phyloP scores from a whole-genome alignment of 1,140 invertebrate species.

The Drosophila oshimai region DNA sequence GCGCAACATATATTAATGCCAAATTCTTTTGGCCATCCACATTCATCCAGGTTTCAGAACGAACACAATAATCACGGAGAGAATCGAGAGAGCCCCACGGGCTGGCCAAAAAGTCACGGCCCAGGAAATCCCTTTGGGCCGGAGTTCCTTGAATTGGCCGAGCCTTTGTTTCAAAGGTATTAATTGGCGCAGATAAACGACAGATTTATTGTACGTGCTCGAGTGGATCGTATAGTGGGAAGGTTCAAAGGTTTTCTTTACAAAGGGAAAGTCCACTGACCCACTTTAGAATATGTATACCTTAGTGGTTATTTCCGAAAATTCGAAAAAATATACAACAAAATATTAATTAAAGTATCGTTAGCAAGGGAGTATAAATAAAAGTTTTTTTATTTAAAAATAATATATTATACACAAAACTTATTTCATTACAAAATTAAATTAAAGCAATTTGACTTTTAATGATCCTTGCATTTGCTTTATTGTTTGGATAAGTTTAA shows the following conservation, averaged over 20 bases:
- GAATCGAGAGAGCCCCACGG: constrained; percentile 13
- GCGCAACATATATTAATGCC: constrained; percentile 40
- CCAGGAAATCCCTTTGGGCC: constrained; percentile 31
- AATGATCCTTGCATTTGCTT: constrained; percentile 4
- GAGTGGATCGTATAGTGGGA: neutral
- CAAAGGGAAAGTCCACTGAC: neutral
- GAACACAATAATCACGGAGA: constrained; percentile 19
- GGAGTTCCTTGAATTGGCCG: neutral
- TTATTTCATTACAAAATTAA: neutral
- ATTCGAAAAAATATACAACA: too few species aligned
- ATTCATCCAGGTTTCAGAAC: too few species aligned
- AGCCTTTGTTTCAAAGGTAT: constrained; percentile 19
- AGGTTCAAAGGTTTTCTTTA: neutral
- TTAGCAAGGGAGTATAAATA: too few species aligned
- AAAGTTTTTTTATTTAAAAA: neutral
- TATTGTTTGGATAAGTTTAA: constrained; percentile 16
- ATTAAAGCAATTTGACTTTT: too few species aligned
- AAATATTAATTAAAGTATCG: too few species aligned
- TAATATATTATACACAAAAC: neutral
- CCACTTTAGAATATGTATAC: too few species aligned
- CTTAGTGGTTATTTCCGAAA: too few species aligned
- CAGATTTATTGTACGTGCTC: constrained; percentile 50
- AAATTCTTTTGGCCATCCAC: constrained; percentile 25
- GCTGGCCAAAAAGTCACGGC: constrained; percentile 19
- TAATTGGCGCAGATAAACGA: constrained; percentile 52